Conservation (phyloP, 2,113 vertebrate species). For the Melierax canorus region DNA sequence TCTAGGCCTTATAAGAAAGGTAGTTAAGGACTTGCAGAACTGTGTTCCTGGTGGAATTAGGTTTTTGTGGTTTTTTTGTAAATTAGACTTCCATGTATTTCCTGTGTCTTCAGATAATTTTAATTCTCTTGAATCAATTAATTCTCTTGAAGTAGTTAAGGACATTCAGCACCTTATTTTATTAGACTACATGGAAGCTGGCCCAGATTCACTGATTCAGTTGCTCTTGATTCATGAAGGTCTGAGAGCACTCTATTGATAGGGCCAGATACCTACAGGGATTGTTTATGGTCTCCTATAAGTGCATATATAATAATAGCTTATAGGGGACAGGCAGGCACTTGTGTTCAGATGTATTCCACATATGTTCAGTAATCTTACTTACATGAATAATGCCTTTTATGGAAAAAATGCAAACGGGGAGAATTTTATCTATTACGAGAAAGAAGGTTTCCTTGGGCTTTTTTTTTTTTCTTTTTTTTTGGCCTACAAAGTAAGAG, state of each 20-base stretch:
- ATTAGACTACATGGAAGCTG: background rate
- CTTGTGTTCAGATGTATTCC: background rate
- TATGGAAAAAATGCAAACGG: background rate
- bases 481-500: constrained; percentile 16
- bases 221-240: background rate
- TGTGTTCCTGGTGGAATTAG: background rate
- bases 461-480: background rate
- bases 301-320: background rate
- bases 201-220: background rate
- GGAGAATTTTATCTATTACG: background rate
- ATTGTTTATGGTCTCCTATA: background rate
- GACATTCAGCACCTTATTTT: background rate
- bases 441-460: constrained; percentile 34
- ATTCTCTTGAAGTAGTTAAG: background rate
- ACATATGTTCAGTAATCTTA: background rate
- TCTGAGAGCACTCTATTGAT: background rate
- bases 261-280: background rate
- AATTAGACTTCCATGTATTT: background rate
- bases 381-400: background rate
- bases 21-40: background rate
- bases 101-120: background rate
- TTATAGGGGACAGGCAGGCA: background rate
- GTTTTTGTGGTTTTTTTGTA: too few species aligned
- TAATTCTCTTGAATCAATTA: background rate
- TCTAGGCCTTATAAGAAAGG: background rate